Evolutionary conservation across 2,888 invertebrate genomes (phyloP), one percentile per base, ranked within the genome.

Genomic region (Apantesis nais): DNA sequence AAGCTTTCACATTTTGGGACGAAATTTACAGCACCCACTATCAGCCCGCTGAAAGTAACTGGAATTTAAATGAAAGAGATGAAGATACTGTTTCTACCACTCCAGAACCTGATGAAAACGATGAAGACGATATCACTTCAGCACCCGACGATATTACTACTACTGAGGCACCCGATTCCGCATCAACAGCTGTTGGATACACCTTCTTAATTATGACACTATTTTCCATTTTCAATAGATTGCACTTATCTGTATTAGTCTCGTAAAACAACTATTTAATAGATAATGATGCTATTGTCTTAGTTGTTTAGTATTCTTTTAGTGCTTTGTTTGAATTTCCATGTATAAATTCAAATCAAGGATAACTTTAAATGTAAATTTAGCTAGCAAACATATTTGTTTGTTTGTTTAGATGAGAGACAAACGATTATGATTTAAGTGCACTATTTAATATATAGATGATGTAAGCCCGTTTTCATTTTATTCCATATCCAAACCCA

Each of bases 1-100:
- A 71, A 0, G 85, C 83, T 2, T 63, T 92, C 11, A 66, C 72
- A 0, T 94, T 93, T 72, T 94, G 94, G 94, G 85, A 92, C 58
- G 71, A 78, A 11, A 88, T 93, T 68, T 94, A 94, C 74, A 75
- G 74, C 5, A 77, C 86, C 2, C 77, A 90, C 77, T 94, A 93
- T 71, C 74, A 88, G 19, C 93, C 94, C 75, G 93, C 93, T 44
- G 76, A 85, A 73, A 85, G 90, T 62, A 88, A 72, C 61, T 93
- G 92, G 90, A 80, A 80, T 8, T 66, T 89, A 62, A 74, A 44
- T 31, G 84, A 85, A 2, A 85, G 86, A 39, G 73, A 78, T 22
- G 90, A 87, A 9, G 87, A 86, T 0, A 82, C 83, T 7, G 83
- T 79, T 22, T n/a, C n/a, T 25, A 25, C 12, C 25, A 3, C 55